phyloP scores from a whole-genome alignment of 2,113 vertebrate species.

The Syngnathus typhle region DNA sequence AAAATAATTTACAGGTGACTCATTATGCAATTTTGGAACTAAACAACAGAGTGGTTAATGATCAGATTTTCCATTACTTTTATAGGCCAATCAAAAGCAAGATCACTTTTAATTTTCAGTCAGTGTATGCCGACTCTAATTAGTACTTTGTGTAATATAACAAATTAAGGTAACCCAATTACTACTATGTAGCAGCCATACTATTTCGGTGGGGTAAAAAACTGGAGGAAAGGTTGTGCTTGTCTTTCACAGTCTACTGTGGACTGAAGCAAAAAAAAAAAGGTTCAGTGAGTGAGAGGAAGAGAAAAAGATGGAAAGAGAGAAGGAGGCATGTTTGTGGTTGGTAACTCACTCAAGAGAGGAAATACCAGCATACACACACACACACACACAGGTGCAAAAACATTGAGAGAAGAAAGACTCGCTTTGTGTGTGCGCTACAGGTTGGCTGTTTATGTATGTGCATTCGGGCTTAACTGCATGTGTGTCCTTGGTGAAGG shows the following conservation, averaged over 20 bases:
- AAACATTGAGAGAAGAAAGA: conserved; percentile 70
- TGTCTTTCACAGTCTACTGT: conserved; percentile 45
- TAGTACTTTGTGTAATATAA: background rate
- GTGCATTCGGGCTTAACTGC: conserved; percentile 42
- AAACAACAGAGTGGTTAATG: too few relatives aligned
- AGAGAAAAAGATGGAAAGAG: conserved; percentile 61
- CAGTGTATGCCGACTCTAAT: background rate
- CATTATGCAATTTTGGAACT: too few relatives aligned
- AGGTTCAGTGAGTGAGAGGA: conserved; percentile 51
- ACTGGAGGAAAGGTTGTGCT: conserved; percentile 66
- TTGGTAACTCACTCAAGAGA: conserved; percentile 66
- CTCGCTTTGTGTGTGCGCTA: conserved; percentile 63
- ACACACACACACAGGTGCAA: conserved; percentile 64
- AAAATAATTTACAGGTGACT: too few relatives aligned
- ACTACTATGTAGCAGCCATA: conserved; percentile 14
- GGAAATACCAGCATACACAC: conserved; percentile 62
- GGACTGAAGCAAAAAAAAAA: conserved; percentile 30
- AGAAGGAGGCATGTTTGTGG: conserved; percentile 76
- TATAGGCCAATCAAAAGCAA: too few relatives aligned
- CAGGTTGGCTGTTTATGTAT: conserved; percentile 56
- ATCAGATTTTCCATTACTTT: too few relatives aligned
- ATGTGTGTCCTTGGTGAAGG: conserved; percentile 54
- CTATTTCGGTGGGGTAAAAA: conserved; percentile 28
- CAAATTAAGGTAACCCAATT: conserved; percentile 1
- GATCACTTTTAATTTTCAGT: too few relatives aligned